Evolutionary conservation across 2,888 invertebrate species (phyloP), one percentile per base, ranked within the genome.

Genomic region (Sphecodes monilicornis): DNA sequence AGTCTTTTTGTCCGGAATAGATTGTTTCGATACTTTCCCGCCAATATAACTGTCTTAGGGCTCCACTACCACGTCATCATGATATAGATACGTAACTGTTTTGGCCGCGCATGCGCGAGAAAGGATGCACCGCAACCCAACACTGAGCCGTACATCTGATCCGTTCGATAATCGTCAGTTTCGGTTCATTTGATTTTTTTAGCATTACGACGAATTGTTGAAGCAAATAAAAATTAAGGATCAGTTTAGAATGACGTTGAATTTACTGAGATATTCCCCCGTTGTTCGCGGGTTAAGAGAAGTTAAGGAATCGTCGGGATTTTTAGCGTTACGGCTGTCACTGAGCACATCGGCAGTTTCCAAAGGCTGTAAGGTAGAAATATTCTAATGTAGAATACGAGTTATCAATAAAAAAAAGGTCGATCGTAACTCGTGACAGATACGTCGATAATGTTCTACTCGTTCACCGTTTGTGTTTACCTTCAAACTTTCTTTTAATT

Each of bases 301-400:
- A 41, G 82, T 93, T n/a, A 90, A 86, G 78, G 85, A 91, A 86
- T 81, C 87, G 11, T 79, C 90, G 6, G 43, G 68, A 39, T 80
- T 88, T 81, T 76, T 89, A 69, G 85, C 80, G 46, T 73, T 90
- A 46, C 90, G 86, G 86, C 80, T 90, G 71, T 77, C 89, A 57
- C 77, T 89, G 71, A 82, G 80, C n/a, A 86, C 90, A 75, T 85
- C 84, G 32, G 75, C 82, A 73, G 78, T 86, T 84, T 88, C 79
- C 76, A 88, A 88, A 80, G 86, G 82, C 70, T 54, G 26, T n/a
- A 82, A 92, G 92, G 92, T 92, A 92, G n/a, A 64, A 43, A 66
- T 76, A 5, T 29, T 32, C 46, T 77, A 11, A 0, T 43, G 26
- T 64, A 39, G 76, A 50, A 50, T 69, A 41, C 22, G 16, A 32